Evolutionary conservation across 2,797 vertebrate species (phyloP), one percentile per base, ranked within the genome.

Genomic region (Leptoclinus maculatus): DNA sequence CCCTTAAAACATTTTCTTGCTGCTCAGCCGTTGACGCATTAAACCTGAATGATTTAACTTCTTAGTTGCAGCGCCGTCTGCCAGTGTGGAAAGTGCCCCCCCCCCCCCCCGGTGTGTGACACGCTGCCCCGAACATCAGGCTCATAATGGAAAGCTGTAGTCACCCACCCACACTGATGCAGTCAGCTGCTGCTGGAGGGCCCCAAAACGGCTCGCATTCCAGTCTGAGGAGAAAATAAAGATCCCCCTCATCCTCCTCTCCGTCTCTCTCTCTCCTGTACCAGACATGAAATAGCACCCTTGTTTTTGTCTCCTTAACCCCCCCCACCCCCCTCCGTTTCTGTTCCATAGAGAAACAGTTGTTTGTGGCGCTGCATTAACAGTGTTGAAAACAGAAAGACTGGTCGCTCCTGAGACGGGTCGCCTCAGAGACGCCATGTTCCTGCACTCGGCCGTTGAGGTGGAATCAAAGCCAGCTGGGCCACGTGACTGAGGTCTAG

Each of bases 161-260:
- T 91, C 80, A 85, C 57, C 71, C 76, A 47, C 78, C 83, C 76
- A 86, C 79, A 72, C 72, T 43, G 72, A 47, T 32, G 41, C 77
- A 72, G 78, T 90, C 93, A 94, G 91, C 92, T 93, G 92, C 90
- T 90, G 83, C 69, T 13, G 16, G 76, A 68, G 62, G 65, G 65
- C 39, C 78, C 84, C 79, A 77, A 66, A 83, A 85, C 75, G 65
- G 66, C 84, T 87, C 78, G 64, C 89, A 94, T 93, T 93, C 90
- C 90, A 78, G 80, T 79, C 66, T 75, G 74, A 79, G 66, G 64
- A 79, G 80, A 85, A 86, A 87, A 88, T 84, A 84, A 83, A 79
- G 83, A 76, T 71, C 73, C 58, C 62, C 66, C 80, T 53, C 66
- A 63, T 83, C 77, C 41, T 66, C 60, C 72, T 70, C 69, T 79